phyloP scores from a whole-genome alignment of 2,888 invertebrate species.

The Dryococelus australis region DNA sequence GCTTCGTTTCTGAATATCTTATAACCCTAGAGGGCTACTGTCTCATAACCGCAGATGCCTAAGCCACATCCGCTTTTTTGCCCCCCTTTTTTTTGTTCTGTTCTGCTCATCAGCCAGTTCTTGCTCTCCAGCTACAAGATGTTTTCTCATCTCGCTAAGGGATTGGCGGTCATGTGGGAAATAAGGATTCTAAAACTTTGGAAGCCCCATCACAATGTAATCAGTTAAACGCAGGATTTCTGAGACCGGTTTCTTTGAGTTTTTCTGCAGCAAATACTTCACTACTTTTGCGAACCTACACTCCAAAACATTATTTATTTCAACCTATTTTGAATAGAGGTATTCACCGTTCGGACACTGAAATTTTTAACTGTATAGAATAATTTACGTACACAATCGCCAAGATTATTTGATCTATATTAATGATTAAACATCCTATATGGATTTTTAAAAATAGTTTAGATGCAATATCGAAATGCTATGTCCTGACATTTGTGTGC shows the following conservation, averaged over 20 bases:
- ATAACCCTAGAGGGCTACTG: conserved; percentile 24
- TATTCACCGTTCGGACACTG: too few relatives aligned
- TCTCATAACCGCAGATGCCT: not conserved
- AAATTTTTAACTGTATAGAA: too few relatives aligned
- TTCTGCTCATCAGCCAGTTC: not conserved
- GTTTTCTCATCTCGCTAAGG: not conserved
- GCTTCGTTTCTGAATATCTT: conserved; percentile 13
- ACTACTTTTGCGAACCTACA: not conserved
- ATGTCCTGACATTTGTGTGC: too few relatives aligned
- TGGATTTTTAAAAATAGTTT: too few relatives aligned
- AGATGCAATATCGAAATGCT: too few relatives aligned
- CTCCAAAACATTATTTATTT: too few relatives aligned
- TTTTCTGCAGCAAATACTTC: not conserved
- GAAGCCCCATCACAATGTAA: not conserved
- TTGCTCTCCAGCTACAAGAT: not conserved
- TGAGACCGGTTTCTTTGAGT: not conserved
- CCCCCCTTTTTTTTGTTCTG: not conserved
- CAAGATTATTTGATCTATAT: too few relatives aligned
- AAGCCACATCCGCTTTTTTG: not conserved
- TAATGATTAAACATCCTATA: too few relatives aligned
- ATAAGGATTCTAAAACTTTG: not conserved
- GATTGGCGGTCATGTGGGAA: not conserved
- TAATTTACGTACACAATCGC: too few relatives aligned
- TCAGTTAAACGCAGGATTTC: not conserved
- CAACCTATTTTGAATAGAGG: too few relatives aligned